phyloP scores from a whole-genome alignment of 2,113 vertebrate genomes.

The Felis chaus region DNA sequence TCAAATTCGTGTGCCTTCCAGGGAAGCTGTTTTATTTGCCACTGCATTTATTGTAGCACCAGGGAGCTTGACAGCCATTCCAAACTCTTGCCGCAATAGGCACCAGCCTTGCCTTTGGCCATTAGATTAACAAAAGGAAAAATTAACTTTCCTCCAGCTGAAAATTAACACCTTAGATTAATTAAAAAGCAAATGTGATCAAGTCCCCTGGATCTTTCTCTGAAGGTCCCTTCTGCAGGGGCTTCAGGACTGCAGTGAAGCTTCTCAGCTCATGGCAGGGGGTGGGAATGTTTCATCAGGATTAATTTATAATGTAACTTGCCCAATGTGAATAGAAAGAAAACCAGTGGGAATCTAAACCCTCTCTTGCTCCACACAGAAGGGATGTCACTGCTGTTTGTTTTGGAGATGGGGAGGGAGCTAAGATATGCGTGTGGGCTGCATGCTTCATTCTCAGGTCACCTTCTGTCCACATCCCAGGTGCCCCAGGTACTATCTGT shows the following conservation, averaged over 20 bases:
- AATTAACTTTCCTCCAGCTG: constrained; percentile 66
- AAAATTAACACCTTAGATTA: constrained; percentile 77
- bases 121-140: constrained; percentile 78
- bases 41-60: constrained; percentile 56
- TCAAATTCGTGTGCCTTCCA: constrained; percentile 73
- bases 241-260: not conserved
- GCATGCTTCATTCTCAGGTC: not conserved
- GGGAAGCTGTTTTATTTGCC: constrained; percentile 75
- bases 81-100: constrained; percentile 65
- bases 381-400: not conserved
- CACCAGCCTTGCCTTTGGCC: constrained; percentile 65
- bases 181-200: constrained; percentile 73
- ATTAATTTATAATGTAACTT: constrained; percentile 27
- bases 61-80: constrained; percentile 67
- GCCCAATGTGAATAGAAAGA: constrained; percentile 44
- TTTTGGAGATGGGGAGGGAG: not conserved
- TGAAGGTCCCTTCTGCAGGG: not conserved
- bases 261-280: constrained; percentile 54
- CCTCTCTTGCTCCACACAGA: not conserved
- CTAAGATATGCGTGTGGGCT: accelerated
- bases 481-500: not conserved
- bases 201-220: constrained; percentile 46
- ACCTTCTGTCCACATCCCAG: not conserved
- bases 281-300: constrained; percentile 38
- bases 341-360: not conserved